Percentiles rank a stretch among this genome's conserved stretches.
These are phyloP conservation scores for Thinocorus orbignyianus DNA, from an alignment of 2,113 vertebrate genomes.

Conservation along the genomic window DNA sequence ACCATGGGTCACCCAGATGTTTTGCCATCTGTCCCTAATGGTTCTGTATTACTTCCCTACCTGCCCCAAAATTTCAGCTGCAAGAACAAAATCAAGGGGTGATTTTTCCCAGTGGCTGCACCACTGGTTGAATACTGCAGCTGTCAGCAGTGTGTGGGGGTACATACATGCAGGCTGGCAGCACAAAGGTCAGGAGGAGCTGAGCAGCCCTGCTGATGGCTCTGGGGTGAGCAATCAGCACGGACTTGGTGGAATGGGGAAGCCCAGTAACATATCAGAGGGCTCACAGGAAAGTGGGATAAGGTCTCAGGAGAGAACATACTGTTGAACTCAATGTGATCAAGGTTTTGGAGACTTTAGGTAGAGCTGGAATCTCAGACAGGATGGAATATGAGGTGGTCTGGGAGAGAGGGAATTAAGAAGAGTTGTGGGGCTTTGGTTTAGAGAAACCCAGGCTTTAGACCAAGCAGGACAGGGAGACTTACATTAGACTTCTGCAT, in stretches of 20 bases:
- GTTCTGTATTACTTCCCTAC: neutral
- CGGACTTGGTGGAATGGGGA: neutral
- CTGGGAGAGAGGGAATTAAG: neutral
- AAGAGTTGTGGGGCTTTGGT: neutral
- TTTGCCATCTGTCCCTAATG: neutral
- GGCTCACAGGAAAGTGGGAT: neutral
- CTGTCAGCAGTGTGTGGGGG: accelerated
- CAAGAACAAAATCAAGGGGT: neutral
- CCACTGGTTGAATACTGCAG: neutral
- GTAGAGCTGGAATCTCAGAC: neutral
- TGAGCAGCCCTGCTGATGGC: neutral
- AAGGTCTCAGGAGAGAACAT: neutral
- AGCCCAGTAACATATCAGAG: neutral
- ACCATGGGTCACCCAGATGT: neutral
- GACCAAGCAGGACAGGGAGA: neutral
- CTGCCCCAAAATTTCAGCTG: neutral
- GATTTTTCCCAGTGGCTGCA: neutral
- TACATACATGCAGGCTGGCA: neutral
- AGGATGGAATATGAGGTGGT: neutral
- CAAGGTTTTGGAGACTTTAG: neutral
- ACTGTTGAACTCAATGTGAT: accelerated
- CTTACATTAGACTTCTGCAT: neutral
- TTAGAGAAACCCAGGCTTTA: neutral
- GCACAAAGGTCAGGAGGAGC: neutral
- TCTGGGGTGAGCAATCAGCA: neutral